Percentiles rank a stretch among this genome's conserved stretches.
Evolutionary conservation across 2,113 vertebrate genomes (phyloP).

Genomic region (Saimiri boliviensis): DNA sequence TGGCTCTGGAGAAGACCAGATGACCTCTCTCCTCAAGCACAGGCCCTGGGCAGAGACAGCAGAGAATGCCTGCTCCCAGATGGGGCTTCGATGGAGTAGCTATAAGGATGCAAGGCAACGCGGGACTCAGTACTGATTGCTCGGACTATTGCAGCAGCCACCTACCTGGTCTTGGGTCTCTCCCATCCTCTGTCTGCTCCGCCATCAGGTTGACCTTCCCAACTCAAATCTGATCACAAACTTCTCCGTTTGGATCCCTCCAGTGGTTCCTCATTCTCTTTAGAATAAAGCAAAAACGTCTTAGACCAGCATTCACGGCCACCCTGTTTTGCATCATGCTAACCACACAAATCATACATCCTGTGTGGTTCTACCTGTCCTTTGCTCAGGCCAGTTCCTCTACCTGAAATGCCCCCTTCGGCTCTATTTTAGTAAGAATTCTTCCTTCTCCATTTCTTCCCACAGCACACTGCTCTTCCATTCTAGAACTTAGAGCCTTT

Average conservation of each 20-base stretch:
- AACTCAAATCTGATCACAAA: not conserved
- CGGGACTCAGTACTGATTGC: not conserved
- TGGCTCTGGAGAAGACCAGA: not conserved
- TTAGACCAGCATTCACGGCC: not conserved
- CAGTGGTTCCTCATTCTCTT: not conserved
- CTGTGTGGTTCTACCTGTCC: not conserved
- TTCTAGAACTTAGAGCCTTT: not conserved
- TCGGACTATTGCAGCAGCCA: not conserved
- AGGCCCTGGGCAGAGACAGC: not conserved
- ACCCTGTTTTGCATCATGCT: not conserved
- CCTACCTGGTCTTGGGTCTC: not conserved
- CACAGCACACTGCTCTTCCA: not conserved
- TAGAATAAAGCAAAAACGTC: not conserved
- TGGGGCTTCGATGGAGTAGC: not conserved
- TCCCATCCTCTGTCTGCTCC: not conserved
- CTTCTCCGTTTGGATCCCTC: not conserved
- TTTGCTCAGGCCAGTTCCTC: not conserved
- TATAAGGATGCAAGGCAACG: not conserved
- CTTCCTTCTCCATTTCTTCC: not conserved
- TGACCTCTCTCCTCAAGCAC: not conserved
- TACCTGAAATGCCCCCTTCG: not conserved
- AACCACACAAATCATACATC: too few relatives aligned
- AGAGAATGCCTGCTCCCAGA: not conserved
- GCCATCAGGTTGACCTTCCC: not conserved
- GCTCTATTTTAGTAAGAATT: not conserved